Evolutionary conservation across 2,888 invertebrate species (phyloP), one percentile per base, ranked within the genome.

Genomic region (Tipula confusa): DNA sequence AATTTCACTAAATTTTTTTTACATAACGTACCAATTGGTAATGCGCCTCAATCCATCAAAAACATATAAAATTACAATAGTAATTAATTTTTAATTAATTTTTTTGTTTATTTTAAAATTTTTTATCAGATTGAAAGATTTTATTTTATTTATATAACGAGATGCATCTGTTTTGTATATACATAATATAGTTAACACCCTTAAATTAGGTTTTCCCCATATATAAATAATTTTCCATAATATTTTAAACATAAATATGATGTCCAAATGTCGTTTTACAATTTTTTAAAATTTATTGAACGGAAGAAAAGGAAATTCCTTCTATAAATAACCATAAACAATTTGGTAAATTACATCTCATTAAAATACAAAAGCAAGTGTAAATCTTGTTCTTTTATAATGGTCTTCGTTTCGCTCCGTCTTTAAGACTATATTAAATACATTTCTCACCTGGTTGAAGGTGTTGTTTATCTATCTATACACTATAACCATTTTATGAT

Each of bases 331-430:
- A 64, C 64, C 64, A 64, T 64, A 64, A 64, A 43, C 9, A 43
- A 15, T 43, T 64, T 43, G 2, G n/a, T 24, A 64, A 64, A 64
- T 64, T 64, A 64, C 64, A 64, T 24, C 64, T 64, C 64, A 64
- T 64, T 64, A 64, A 64, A 64, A 64, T 64, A 64, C 24, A 64
- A 24, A 64, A 24, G 64, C 64, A 64, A 64, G 64, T 64, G 64
- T 64, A 6, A 9, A 33, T 33, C 33, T 33, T 2, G 33, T 33
- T 33, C 33, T 33, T 43, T 43, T 43, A 43, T 43, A 2, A 64
- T 64, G 15, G 6, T 43, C 64, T 64, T 64, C 24, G 9, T 64
- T 64, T 64, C 9, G 24, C 24, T 24, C 24, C 24, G 64, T 64
- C 64, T 64, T 38, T 24, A 33, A 33, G 33, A 33, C 2, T 64